A percentile compares a stretch with the other conserved stretches of the same genome.
phyloP scores from a whole-genome alignment of 1,140 invertebrate species.

The Reticulitermes speratus region DNA sequence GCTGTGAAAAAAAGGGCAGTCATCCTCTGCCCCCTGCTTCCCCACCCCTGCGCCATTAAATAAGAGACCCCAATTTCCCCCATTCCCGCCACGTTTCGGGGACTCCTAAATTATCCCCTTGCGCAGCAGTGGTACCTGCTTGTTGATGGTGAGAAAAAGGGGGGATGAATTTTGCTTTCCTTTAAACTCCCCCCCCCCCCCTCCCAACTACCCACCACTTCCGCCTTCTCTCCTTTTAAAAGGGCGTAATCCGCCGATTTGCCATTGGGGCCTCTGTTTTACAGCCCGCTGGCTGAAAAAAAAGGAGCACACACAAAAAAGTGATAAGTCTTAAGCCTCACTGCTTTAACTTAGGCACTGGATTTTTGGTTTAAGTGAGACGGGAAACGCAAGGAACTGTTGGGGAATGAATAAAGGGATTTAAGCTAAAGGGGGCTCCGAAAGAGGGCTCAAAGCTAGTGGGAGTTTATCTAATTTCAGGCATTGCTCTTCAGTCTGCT shows the following conservation, averaged over 20 bases:
- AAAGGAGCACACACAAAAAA: constrained; percentile 15
- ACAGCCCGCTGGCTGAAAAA: neutral
- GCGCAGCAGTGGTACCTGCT: neutral
- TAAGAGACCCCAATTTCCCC: constrained; percentile 21
- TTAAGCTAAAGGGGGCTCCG: neutral
- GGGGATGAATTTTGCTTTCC: constrained; percentile 21
- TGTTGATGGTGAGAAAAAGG: constrained; percentile 26
- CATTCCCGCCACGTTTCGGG: constrained; percentile 26
- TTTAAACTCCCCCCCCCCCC: constrained; percentile 4
- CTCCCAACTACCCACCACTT: constrained; percentile 8
- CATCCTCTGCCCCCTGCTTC: neutral
- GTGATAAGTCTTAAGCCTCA: constrained; percentile 32
- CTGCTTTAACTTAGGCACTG: constrained; percentile 19
- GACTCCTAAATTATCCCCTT: constrained; percentile 28
- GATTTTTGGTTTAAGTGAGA: constrained; percentile 23
- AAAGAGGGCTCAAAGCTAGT: constrained; percentile 17
- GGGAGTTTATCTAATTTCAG: constrained; percentile 25
- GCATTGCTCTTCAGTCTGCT: neutral
- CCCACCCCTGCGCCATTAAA: neutral
- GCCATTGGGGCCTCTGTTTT: constrained; percentile 22
- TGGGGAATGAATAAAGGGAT: neutral
- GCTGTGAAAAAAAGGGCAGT: constrained; percentile 1
- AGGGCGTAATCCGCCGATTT: constrained; percentile 32
- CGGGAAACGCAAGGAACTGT: constrained; percentile 7
- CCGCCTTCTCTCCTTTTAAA: constrained; percentile 29